Conservation (phyloP, 2,888 invertebrate species). For the Dicycla oo region DNA sequence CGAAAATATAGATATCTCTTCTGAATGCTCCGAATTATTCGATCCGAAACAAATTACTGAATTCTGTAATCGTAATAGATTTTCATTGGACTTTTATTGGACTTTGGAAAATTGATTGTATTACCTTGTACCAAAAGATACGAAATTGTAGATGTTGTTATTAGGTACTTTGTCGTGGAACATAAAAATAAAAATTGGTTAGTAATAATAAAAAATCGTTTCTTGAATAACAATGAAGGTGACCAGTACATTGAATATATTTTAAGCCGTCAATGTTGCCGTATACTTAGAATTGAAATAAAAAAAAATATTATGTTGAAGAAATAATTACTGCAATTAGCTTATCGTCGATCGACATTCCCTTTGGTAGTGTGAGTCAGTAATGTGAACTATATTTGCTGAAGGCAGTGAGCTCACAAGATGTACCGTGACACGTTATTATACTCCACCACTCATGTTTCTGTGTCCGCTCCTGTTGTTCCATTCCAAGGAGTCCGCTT, state of each 20-base stretch:
- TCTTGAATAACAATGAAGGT: conserved; percentile 41
- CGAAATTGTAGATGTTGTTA: conserved; percentile 34
- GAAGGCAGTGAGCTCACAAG: conserved; percentile 32
- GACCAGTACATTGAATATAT: conserved; percentile 40
- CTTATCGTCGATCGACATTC: conserved; percentile 36
- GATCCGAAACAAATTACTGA: conserved; percentile 38
- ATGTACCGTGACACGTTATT: conserved; percentile 58
- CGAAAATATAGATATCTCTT: conserved; percentile 33
- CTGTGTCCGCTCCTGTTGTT: conserved; percentile 72
- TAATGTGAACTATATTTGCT: conserved; percentile 45
- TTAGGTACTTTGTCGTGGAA: conserved; percentile 36
- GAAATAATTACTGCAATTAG: conserved; percentile 41
- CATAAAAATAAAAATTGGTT: conserved; percentile 23
- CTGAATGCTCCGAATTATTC: conserved; percentile 45
- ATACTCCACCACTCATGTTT: conserved; percentile 64
- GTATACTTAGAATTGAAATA: conserved; percentile 38
- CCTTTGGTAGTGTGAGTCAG: conserved; percentile 4
- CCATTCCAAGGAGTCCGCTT: conserved; percentile 70
- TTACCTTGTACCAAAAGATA: conserved; percentile 35
- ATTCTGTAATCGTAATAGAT: conserved; percentile 44
- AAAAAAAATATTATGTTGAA: conserved; percentile 22
- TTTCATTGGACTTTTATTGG: conserved; percentile 43
- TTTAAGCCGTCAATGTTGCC: conserved; percentile 33
- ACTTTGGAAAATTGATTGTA: conserved; percentile 48
- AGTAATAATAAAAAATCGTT: conserved; percentile 16